Percentiles rank a stretch among this genome's conserved stretches.
Conservation (phyloP, 2,113 vertebrate species). For the Passer montanus region DNA sequence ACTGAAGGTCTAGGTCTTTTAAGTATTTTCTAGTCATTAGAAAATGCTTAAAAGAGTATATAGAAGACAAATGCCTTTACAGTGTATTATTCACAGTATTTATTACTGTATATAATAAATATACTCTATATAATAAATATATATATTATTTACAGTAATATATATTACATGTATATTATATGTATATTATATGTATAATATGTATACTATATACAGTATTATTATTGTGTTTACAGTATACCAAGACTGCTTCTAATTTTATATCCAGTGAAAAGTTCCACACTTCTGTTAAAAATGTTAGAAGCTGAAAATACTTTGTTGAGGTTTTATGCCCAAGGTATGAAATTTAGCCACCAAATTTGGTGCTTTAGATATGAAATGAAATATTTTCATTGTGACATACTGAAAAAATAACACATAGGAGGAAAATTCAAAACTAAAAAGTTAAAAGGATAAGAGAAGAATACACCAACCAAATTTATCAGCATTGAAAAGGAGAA, state of each 20-base stretch:
- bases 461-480: neutral
- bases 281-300: neutral
- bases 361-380: neutral
- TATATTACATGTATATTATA: too few species aligned
- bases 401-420: neutral
- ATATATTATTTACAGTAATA: too few species aligned
- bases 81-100: neutral
- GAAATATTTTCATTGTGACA: neutral
- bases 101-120: neutral
- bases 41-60: neutral
- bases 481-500: neutral
- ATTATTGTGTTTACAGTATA: neutral
- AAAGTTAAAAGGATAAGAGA: neutral
- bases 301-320: neutral
- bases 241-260: neutral
- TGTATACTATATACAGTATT: neutral
- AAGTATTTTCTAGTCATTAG: neutral
- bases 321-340: neutral
- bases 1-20: neutral
- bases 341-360: neutral
- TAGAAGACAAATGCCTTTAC: neutral
- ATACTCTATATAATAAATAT: too few species aligned
- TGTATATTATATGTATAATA: too few species aligned
- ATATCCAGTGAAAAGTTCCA: neutral
- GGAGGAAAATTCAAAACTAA: neutral